Percentiles rank a stretch among this genome's conserved stretches.
Conservation (phyloP, 2,797 vertebrate genomes). For the Fistularia tabacaria region DNA sequence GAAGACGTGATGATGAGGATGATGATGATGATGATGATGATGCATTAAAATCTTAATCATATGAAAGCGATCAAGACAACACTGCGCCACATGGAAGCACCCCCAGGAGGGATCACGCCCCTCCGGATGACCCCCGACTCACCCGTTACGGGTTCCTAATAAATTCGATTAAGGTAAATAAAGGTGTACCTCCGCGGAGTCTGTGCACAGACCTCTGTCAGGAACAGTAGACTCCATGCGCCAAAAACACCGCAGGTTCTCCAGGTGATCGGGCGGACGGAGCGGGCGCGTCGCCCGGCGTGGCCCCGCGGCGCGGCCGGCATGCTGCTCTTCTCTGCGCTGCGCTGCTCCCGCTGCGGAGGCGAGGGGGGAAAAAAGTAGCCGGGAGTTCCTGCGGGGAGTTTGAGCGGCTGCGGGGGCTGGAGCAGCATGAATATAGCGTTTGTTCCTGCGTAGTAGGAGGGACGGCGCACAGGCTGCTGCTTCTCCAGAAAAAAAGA, state of each 20-base stretch:
- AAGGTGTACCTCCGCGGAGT: constrained; percentile 77
- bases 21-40: no score
- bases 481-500: constrained; percentile 20
- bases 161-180: constrained; percentile 4
- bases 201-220: constrained; percentile 63
- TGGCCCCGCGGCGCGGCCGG: constrained; percentile 62
- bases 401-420: constrained; percentile 67
- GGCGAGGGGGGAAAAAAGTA: constrained; percentile 43
- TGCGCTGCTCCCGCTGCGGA: no score
- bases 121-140: no score
- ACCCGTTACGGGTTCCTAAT: no score
- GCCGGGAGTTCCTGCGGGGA: constrained; percentile 69
- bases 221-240: constrained; percentile 67
- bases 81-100: no score
- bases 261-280: constrained; percentile 66
- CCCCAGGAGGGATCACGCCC: no score
- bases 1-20: not conserved
- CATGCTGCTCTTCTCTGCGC: constrained; percentile 39
- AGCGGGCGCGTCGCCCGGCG: constrained; percentile 52
- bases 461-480: constrained; percentile 64
- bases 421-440: constrained; percentile 78
- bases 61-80: not conserved
- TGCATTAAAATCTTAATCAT: not conserved
- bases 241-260: constrained; percentile 64
- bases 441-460: constrained; percentile 79